phyloP scores from a whole-genome alignment of 1,140 invertebrate genomes.

The Gonatopus flavifemur region DNA sequence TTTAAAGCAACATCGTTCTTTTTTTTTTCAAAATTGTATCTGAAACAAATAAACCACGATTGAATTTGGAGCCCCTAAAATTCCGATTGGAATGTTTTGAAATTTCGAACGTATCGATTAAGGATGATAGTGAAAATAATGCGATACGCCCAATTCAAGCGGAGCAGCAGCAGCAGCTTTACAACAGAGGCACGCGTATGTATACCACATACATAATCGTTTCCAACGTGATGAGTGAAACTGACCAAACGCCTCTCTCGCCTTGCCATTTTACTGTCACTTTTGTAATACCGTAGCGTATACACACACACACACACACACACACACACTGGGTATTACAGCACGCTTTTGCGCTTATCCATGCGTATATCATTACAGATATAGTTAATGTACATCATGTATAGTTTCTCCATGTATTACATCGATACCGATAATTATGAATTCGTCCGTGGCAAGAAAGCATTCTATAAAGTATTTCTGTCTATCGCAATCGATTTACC shows the following conservation, averaged over 20 bases:
- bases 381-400: too few relatives aligned
- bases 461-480: neutral
- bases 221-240: conserved; percentile 47
- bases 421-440: neutral
- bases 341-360: conserved; percentile 3
- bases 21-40: too few relatives aligned
- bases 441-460: neutral
- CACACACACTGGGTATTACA: conserved; percentile 18
- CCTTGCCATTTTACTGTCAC: conserved; percentile 45
- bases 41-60: too few relatives aligned
- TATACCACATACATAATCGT: conserved; percentile 23
- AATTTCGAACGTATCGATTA: too few relatives aligned
- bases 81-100: too few relatives aligned
- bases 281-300: conserved; percentile 49
- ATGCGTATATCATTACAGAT: too few relatives aligned
- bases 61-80: too few relatives aligned
- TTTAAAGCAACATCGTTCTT: too few relatives aligned
- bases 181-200: neutral
- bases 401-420: neutral
- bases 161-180: neutral
- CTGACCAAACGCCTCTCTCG: conserved; percentile 23
- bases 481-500: too few relatives aligned
- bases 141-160: too few relatives aligned
- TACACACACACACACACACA: conserved; percentile 30
- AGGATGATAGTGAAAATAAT: too few relatives aligned